Evolutionary conservation across 2,797 vertebrate species (phyloP), one percentile per base, ranked within the genome.

Genomic region (Serranus cabrilla): DNA sequence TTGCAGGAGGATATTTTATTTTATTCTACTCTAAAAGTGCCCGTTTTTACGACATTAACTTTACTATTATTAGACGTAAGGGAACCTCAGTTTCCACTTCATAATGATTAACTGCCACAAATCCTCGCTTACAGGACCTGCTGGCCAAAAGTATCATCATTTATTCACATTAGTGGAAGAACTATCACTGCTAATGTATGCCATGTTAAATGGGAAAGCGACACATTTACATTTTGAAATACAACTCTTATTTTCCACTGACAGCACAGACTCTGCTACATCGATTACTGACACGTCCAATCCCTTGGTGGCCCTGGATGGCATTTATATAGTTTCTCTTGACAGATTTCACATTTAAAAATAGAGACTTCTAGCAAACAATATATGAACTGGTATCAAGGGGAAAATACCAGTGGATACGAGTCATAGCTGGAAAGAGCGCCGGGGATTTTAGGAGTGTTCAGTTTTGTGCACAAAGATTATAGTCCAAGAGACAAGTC

Each of bases 91-190:
- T 86, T 90, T 90, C 87, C 88, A 89, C 85, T 89, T 88, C 56
- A 75, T 47, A 47, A 87, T 84, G 88, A 90, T 83, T 64, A 85
- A 86, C 87, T 77, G 77, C 78, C 66, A 81, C 80, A 84, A 74
- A 90, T 87, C 80, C 67, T 74, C 50, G 73, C 84, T 81, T 57
- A 55, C 40, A 82, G 76, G 65, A 62, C 73, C 68, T 67, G 43
- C 67, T 65, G 14, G 89, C 85, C 90, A 89, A 84, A 80, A 49
- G 71, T 40, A 68, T 88, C 85, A 88, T 86, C 74, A 81, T 82
- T 87, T 87, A 87, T 90, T 85, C 82, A 71, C 83, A 90, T 89
- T 83, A 88, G 84, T 84, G 76, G 81, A 86, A 55, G 66, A 67
- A 61, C 76, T 40, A 72, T 89, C 71, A 71, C 31, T 57, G 40